A percentile compares a stretch with the other conserved stretches of the same genome.
Conservation (phyloP, 1,140 invertebrate species). For the Leptinotarsa lineolata region DNA sequence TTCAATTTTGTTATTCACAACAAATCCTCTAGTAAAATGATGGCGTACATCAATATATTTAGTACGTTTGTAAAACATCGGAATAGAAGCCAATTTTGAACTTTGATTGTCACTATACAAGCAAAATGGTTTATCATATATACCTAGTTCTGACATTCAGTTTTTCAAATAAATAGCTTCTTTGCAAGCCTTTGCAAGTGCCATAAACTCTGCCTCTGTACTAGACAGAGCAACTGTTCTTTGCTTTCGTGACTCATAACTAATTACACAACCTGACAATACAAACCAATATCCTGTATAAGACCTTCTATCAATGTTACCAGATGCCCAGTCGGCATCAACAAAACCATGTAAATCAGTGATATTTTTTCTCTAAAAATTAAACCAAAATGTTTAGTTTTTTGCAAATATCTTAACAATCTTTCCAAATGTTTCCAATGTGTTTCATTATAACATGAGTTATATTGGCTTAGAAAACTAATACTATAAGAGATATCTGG, state of each 20-base stretch:
- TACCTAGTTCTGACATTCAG: conserved; percentile 34
- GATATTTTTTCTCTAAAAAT: conserved; percentile 22
- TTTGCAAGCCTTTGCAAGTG: conserved; percentile 43
- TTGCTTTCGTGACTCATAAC: too few relatives aligned
- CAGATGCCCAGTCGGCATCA: too few relatives aligned
- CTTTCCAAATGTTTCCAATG: conserved; percentile 30
- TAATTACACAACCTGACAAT: too few relatives aligned
- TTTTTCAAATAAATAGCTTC: conserved; percentile 43
- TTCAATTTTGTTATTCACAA: conserved; percentile 10
- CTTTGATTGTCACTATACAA: conserved; percentile 53
- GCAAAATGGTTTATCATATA: neutral
- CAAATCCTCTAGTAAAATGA: conserved; percentile 48
- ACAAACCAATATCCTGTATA: too few relatives aligned
- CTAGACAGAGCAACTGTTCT: conserved; percentile 41
- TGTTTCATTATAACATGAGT: conserved; percentile 30
- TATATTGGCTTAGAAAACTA: conserved; percentile 34
- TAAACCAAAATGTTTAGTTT: conserved; percentile 30
- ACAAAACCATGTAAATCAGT: conserved; percentile 20
- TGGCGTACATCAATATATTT: conserved; percentile 53
- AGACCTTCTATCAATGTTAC: too few relatives aligned
- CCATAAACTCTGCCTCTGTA: conserved; percentile 53
- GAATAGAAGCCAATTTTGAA: conserved; percentile 52
- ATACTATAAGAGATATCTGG: conserved; percentile 35
- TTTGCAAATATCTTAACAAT: conserved; percentile 35
- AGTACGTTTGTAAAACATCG: conserved; percentile 41